phyloP scores from a whole-genome alignment of 2,888 invertebrate genomes.

The Parnassius smintheus region DNA sequence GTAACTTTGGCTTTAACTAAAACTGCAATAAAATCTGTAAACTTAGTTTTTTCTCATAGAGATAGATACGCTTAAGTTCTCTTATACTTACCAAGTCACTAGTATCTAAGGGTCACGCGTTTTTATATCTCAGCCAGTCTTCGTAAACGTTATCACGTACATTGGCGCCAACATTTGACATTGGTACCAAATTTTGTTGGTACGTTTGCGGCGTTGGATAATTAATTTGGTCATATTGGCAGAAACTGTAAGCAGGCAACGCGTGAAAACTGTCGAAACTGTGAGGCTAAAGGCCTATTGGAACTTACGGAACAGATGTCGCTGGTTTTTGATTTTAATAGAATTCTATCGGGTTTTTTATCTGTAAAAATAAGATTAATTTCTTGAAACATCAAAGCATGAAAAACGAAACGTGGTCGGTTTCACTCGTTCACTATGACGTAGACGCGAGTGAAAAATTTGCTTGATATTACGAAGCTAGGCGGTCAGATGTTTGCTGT shows the following conservation, averaged over 20 bases:
- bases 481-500: too few relatives aligned
- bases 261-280: constrained; percentile 60
- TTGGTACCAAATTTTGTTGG: constrained; percentile 44
- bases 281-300: constrained; percentile 65
- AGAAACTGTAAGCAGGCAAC: constrained; percentile 38
- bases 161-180: constrained; percentile 42
- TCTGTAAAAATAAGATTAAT: constrained; percentile 47
- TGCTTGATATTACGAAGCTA: too few relatives aligned
- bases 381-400: too few relatives aligned
- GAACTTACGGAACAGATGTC: constrained; percentile 72
- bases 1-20: too few relatives aligned
- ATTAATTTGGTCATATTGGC: constrained; percentile 69
- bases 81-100: constrained; percentile 17
- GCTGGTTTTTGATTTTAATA: constrained; percentile 71
- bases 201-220: constrained; percentile 55
- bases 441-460: too few relatives aligned
- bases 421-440: too few relatives aligned
- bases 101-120: constrained; percentile 20
- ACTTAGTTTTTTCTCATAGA: too few relatives aligned
- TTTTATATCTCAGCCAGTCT: constrained; percentile 33
- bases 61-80: neutral
- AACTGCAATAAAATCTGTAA: too few relatives aligned
- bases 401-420: too few relatives aligned
- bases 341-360: constrained; percentile 77
- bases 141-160: constrained; percentile 75